These are phyloP conservation scores for Petrocephalus schoutedeni DNA, from an alignment of 2,797 vertebrate genomes.

Conservation along the genomic window DNA sequence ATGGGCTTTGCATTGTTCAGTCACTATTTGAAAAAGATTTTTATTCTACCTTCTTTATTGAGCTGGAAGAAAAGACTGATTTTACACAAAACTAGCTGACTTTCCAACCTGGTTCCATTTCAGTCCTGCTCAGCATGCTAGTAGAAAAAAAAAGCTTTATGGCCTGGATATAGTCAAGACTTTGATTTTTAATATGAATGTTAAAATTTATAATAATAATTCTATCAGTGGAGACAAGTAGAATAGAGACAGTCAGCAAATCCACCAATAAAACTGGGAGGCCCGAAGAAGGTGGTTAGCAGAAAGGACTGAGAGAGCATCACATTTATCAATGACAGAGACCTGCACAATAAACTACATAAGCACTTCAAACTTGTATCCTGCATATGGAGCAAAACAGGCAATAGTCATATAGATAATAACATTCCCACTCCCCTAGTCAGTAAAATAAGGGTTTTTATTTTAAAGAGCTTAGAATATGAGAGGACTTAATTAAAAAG, in stretches of 20 bases:
- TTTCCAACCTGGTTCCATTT: background rate
- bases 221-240: background rate
- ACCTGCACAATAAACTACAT: background rate
- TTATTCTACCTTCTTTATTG: background rate
- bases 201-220: slow-evolving; percentile 15
- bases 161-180: background rate
- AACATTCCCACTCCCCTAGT: background rate
- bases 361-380: background rate
- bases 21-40: background rate
- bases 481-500: background rate
- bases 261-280: background rate
- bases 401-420: background rate
- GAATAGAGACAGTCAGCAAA: slow-evolving; percentile 6
- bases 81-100: background rate
- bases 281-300: background rate
- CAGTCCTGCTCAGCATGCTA: background rate
- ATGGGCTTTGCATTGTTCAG: background rate
- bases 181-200: slow-evolving; percentile 8
- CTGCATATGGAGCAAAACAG: background rate
- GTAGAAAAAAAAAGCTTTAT: background rate
- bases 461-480: background rate
- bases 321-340: slow-evolving; percentile 1
- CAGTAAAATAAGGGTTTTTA: background rate
- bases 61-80: background rate
- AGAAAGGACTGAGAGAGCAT: background rate